Conservation (phyloP, 2,113 vertebrate genomes). For the Hypomesus transpacificus region DNA sequence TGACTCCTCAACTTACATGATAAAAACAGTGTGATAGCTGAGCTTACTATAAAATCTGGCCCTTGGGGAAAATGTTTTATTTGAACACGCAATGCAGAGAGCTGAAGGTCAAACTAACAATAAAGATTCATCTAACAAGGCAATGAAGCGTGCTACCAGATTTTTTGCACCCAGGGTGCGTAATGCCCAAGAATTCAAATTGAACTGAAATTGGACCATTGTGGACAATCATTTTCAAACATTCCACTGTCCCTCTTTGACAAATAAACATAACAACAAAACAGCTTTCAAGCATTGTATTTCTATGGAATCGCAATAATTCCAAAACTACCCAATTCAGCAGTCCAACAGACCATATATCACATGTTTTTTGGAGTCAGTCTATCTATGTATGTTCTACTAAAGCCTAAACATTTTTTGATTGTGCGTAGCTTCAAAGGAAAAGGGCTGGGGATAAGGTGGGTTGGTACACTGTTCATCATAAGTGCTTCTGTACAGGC, state of each 20-base stretch:
- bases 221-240: conserved; percentile 16
- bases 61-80: not conserved
- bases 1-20: not conserved
- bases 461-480: conserved; percentile 48
- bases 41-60: not conserved
- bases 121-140: conserved; percentile 27
- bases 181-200: conserved; percentile 44
- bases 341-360: no score
- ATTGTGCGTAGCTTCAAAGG: conserved; percentile 72
- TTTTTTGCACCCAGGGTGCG: conserved; percentile 32
- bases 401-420: conserved; percentile 30
- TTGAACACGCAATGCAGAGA: conserved; percentile 22
- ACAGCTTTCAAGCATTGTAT: not conserved
- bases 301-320: no score
- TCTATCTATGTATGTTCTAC: no score
- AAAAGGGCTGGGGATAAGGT: conserved; percentile 43
- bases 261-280: not conserved
- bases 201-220: not conserved
- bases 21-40: not conserved
- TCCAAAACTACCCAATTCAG: no score
- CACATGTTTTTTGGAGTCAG: no score
- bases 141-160: conserved; percentile 45
- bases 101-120: conserved; percentile 8
- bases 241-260: conserved; percentile 18
- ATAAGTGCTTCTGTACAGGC: conserved; percentile 71